Evolutionary conservation across 2,113 vertebrate species (phyloP), one percentile per base, ranked within the genome.

Genomic region (Oncorhynchus nerka): DNA sequence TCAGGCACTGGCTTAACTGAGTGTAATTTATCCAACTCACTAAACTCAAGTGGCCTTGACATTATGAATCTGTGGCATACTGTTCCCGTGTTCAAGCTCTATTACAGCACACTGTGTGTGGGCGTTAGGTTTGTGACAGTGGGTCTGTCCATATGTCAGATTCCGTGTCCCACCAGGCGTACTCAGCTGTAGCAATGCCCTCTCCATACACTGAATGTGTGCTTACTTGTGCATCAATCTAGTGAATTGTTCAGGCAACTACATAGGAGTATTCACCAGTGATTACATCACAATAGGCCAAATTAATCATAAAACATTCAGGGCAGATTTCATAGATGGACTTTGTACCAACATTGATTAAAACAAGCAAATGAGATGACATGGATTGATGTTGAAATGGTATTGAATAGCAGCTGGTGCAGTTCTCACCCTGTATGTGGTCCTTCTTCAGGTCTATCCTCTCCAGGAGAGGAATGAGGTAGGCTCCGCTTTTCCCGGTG

Each of bases 381-480:
- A 49, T 15, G 20, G 34, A 67, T 5, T 22, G 19, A 8, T 11
- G 34, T 13, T 22, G 49, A 28, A 20, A 24, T 1, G 2, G 55
- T 1, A 9, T n/a, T 57, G 9, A 2, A 5, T n/a, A 0, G 22
- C 61, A 68, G 30, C n/a, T 15, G 34, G 55, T 68, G 51, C 5
- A 3, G 20, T 19, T 6, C 88, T 85, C 77, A 93, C 92, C 92
- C 80, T 93, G 92, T 57, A 93, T 89, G 70, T 89, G 71, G 85
- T 91, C 89, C 79, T 92, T 93, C 79, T 91, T 93, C 73, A 92
- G 81, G 78, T 93, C 91, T 74, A 93, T 89, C 71, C 87, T 90
- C 85, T 93, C 92, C 69, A 93, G 81, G 11, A 93, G 85, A 75
- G 92, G 92, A 71, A 93, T 93, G 87, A 93, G 92, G 88, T 92